A percentile compares a stretch with the other conserved stretches of the same genome.
Conservation (phyloP, 1,140 invertebrate species). For the Ceratosolen solmsi region DNA sequence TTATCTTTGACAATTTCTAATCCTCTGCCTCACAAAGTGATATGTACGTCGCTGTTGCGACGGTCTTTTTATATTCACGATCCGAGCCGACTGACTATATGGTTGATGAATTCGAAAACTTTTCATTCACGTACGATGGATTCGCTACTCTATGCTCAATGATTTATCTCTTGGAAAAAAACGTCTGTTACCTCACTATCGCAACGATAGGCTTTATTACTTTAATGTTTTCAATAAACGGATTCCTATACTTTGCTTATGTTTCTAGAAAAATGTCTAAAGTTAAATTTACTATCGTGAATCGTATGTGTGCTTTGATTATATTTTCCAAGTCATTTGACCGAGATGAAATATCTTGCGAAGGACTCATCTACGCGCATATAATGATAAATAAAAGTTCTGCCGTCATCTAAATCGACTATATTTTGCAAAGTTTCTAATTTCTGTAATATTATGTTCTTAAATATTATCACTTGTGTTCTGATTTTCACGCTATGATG, state of each 20-base stretch:
- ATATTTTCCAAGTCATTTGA: constrained; percentile 19
- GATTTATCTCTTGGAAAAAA: no score
- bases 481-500: constrained; percentile 44
- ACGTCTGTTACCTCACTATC: no score
- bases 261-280: constrained; percentile 32
- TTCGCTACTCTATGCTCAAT: no score
- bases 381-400: constrained; percentile 13
- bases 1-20: constrained; percentile 48
- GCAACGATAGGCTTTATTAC: no score
- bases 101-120: constrained; percentile 20
- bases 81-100: background rate
- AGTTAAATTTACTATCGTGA: constrained; percentile 22
- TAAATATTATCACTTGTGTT: constrained; percentile 36
- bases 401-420: constrained; percentile 8
- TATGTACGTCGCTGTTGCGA: constrained; percentile 43
- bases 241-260: background rate
- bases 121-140: no score
- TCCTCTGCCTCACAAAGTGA: constrained; percentile 33
- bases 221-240: constrained; percentile 7
- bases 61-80: constrained; percentile 18
- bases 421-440: background rate
- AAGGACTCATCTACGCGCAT: constrained; percentile 41
- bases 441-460: no score
- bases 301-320: constrained; percentile 20
- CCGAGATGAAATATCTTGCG: constrained; percentile 12